A percentile compares a stretch with the other conserved stretches of the same genome.
Evolutionary conservation across 2,113 vertebrate species (phyloP).

Genomic region (Atractosteus spatula): DNA sequence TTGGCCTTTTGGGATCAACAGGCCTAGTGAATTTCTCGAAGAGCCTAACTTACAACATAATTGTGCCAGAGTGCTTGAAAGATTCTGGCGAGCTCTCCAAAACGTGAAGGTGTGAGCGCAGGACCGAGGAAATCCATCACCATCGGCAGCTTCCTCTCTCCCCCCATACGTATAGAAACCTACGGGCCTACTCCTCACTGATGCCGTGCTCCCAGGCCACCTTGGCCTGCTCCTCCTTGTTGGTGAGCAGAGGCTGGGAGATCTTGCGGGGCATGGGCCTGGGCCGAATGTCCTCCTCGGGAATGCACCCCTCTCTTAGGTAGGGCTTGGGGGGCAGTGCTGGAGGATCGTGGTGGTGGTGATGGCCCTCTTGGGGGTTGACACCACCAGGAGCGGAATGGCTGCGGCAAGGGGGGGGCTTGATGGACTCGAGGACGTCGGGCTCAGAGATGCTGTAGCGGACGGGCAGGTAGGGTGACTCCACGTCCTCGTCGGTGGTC

Average conservation of each 20-base stretch:
- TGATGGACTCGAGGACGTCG: slow-evolving; percentile 82
- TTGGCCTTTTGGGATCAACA: not conserved
- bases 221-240: slow-evolving; percentile 83
- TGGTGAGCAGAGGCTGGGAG: slow-evolving; percentile 74
- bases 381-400: slow-evolving; percentile 81
- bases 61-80: not conserved
- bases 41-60: not conserved
- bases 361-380: slow-evolving; percentile 69
- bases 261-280: slow-evolving; percentile 85
- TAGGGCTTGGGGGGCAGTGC: slow-evolving; percentile 86
- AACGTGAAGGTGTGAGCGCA: not conserved
- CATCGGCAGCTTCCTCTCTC: slow-evolving; percentile 15
- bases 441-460: slow-evolving; percentile 88
- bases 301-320: slow-evolving; percentile 82
- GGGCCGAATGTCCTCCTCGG: slow-evolving; percentile 71
- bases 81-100: slow-evolving; percentile 9
- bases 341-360: slow-evolving; percentile 59
- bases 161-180: not conserved
- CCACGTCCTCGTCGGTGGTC: slow-evolving; percentile 83
- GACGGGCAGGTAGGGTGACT: slow-evolving; percentile 87
- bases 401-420: slow-evolving; percentile 88
- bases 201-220: slow-evolving; percentile 89
- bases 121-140: slow-evolving; percentile 5
- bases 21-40: not conserved
- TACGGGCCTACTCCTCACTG: slow-evolving; percentile 74